These are phyloP conservation scores for Shargacucullia verbasci DNA, from an alignment of 2,888 invertebrate genomes.

Conservation along the genomic window DNA sequence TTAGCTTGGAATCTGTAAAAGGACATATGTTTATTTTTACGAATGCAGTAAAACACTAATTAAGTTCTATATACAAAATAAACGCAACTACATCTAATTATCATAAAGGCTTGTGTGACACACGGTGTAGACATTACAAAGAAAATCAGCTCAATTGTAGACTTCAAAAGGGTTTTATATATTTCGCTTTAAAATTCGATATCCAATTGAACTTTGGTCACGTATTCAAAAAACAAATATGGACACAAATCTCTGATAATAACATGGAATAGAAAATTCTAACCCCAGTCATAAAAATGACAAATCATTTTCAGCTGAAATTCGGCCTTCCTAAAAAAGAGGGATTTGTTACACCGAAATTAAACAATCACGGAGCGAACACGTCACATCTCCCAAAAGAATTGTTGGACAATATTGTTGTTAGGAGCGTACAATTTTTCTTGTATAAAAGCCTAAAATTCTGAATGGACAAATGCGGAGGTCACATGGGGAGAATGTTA, in stretches of 20 bases:
- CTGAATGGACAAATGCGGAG: conserved; percentile 63
- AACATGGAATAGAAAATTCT: conserved; percentile 31
- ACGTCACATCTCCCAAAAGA: conserved; percentile 56
- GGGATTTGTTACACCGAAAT: conserved; percentile 38
- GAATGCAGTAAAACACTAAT: no score
- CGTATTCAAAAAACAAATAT: conserved; percentile 46
- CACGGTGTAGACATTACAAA: no score
- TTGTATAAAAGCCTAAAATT: conserved; percentile 42
- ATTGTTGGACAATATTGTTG: conserved; percentile 57
- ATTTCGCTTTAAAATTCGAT: conserved; percentile 24
- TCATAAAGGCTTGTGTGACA: no score
- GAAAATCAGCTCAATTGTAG: no score
- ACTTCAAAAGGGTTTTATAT: neutral
- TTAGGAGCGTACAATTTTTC: conserved; percentile 50
- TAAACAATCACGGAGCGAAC: conserved; percentile 45
- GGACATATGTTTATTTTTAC: no score
- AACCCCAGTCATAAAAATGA: conserved; percentile 30
- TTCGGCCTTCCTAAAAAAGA: conserved; percentile 21
- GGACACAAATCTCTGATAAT: conserved; percentile 27
- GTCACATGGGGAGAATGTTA: conserved; percentile 57
- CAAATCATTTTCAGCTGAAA: conserved; percentile 22
- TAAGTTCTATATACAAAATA: no score
- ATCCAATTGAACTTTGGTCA: conserved; percentile 25
- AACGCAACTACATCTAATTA: no score
- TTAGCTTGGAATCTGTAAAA: no score